Evolutionary conservation across 2,888 invertebrate species (phyloP).

Genomic region (Tyria jacobaeae): DNA sequence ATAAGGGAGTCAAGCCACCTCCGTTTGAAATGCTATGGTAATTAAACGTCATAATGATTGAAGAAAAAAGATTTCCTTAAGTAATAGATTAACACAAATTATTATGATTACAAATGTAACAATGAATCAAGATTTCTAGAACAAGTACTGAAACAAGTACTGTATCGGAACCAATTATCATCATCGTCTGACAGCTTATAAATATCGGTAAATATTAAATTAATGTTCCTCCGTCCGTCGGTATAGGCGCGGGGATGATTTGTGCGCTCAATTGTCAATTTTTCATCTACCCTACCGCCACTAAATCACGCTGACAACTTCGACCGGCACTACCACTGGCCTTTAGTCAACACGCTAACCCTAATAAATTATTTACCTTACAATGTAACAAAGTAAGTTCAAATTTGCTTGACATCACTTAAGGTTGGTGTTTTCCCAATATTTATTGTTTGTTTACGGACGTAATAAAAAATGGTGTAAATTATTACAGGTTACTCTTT

Average conservation of each 20-base stretch:
- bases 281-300: slow-evolving; percentile 62
- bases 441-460: slow-evolving; percentile 52
- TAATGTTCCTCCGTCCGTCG: slow-evolving; percentile 54
- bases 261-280: slow-evolving; percentile 61
- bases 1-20: too few species aligned
- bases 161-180: slow-evolving; percentile 46
- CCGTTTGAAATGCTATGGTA: too few species aligned
- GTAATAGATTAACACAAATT: too few species aligned
- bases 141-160: neutral
- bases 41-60: too few species aligned
- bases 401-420: slow-evolving; percentile 20
- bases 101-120: too few species aligned
- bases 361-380: slow-evolving; percentile 25
- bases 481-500: slow-evolving; percentile 42
- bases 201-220: slow-evolving; percentile 61
- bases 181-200: slow-evolving; percentile 42
- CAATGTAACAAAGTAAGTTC: slow-evolving; percentile 2
- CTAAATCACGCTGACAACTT: slow-evolving; percentile 66
- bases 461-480: slow-evolving; percentile 46
- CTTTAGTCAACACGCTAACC: slow-evolving; percentile 2
- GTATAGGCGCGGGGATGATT: slow-evolving; percentile 63
- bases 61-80: too few species aligned
- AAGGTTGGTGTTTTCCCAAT: slow-evolving; percentile 39
- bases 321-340: slow-evolving; percentile 35
- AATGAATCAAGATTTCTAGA: neutral